A percentile compares a stretch with the other conserved stretches of the same genome.
Evolutionary conservation across 2,888 invertebrate genomes (phyloP).

Genomic region (Folsomia candida): DNA sequence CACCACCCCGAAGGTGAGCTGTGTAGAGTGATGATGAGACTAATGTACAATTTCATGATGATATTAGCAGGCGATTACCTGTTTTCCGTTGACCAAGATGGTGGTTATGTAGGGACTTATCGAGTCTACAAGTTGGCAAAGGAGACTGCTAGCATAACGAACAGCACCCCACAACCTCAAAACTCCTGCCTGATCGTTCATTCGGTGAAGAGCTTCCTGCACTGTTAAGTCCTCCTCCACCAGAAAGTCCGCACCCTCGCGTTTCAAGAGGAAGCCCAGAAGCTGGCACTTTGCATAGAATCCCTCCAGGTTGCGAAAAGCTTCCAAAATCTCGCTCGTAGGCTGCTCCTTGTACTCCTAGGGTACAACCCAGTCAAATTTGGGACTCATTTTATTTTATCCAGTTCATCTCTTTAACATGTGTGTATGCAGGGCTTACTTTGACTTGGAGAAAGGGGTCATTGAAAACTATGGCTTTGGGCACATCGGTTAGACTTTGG

Average conservation of each 20-base stretch:
- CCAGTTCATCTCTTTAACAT: background rate
- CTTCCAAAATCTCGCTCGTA: slow-evolving; percentile 71
- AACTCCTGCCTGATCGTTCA: slow-evolving; percentile 81
- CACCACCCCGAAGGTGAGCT: slow-evolving; percentile 89
- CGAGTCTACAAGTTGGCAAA: slow-evolving; percentile 93
- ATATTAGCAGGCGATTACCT: slow-evolving; percentile 60
- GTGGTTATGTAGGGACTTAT: slow-evolving; percentile 98
- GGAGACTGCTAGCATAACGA: slow-evolving; percentile 87
- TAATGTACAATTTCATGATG: background rate
- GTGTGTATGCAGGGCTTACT: slow-evolving; percentile 52
- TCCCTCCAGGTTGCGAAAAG: slow-evolving; percentile 67
- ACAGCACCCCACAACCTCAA: slow-evolving; percentile 89
- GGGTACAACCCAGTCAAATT: no score
- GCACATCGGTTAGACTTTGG: slow-evolving; percentile 92
- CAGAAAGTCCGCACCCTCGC: slow-evolving; percentile 73
- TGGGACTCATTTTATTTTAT: background rate
- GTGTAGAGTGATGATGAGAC: no score
- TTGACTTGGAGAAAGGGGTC: slow-evolving; percentile 60
- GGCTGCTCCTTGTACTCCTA: slow-evolving; percentile 63
- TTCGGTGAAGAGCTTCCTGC: slow-evolving; percentile 66
- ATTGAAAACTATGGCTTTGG: slow-evolving; percentile 71
- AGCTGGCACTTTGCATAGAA: slow-evolving; percentile 78
- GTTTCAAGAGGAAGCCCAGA: slow-evolving; percentile 74
- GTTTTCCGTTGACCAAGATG: slow-evolving; percentile 95
- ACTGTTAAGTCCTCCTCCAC: slow-evolving; percentile 56